Base-by-base conservation (phyloP, 2,113 vertebrate genomes). In the Willisornis vidua region DNA sequence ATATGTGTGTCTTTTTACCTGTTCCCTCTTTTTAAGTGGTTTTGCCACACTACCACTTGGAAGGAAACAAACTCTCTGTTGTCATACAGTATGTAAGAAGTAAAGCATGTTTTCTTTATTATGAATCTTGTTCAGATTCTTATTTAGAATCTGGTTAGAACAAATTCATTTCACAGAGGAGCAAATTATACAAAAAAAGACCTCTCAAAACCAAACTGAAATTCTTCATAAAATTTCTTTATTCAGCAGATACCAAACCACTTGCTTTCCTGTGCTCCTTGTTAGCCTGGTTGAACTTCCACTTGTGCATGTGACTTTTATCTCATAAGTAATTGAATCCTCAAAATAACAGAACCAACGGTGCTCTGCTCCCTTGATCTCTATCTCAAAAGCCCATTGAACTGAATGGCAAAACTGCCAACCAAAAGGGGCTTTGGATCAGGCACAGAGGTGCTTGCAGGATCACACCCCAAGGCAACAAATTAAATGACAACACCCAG, bases 51-150 rank as follows among this genome's bases (percentile, higher is more conserved):
- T 33, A 7, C 23, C 19, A 22, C n/a, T 84, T 46, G 3, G 52
- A 96, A 95, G 41, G 72, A 91, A 97, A 90, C 45, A 95, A 93
- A 89, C 33, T 74, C 31, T 74, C 4, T 59, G 63, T 77, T 83
- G 52, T 68, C 82, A 26, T 33, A 29, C 7, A 57, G 19, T 61
- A 59, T 93, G 67, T 62, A 12, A 35, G 17, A 86, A 76, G 26
- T 59, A 91, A 43, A 72, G 24, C 28, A 45, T 15, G 72, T 70
- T 81, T 68, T 45, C 22, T 55, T 89, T 82, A 81, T 68, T 92
- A 67, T 25, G 29, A 70, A 65, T 48, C 37, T 85, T 95, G 19
- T 48, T 85, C 72, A 71, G n/a, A 58, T 49, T 61, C 76, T 90
- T 84, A 58, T 54, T 68, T 73, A 80, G 31, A 73, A 83, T 80